These are phyloP conservation scores for Pseudomyrmex concolor DNA, from an alignment of 1,140 invertebrate species.

Conservation along the genomic window DNA sequence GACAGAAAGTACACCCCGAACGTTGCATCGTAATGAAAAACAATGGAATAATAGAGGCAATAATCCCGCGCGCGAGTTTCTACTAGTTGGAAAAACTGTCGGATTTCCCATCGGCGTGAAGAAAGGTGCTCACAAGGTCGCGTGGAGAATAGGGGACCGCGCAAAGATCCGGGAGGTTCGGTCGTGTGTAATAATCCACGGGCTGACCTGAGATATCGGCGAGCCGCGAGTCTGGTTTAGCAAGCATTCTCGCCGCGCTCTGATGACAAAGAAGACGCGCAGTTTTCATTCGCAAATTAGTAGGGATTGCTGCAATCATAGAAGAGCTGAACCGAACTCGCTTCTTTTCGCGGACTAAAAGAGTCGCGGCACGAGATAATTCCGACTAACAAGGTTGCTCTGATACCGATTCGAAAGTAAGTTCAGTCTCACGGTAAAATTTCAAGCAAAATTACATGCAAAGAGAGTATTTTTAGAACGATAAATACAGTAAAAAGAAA, in stretches of 20 bases:
- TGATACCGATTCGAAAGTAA: background rate
- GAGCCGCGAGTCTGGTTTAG: constrained; percentile 65
- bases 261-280: constrained; percentile 40
- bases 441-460: too few species aligned
- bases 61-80: constrained; percentile 25
- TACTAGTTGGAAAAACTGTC: constrained; percentile 15
- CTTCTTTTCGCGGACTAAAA: background rate
- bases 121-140: constrained; percentile 61
- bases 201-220: constrained; percentile 41
- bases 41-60: constrained; percentile 44
- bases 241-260: constrained; percentile 54
- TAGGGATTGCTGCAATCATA: background rate
- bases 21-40: too few species aligned
- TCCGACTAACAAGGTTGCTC: background rate
- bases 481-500: too few species aligned
- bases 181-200: too few species aligned
- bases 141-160: background rate
- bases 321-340: background rate
- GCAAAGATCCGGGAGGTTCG: constrained; percentile 66
- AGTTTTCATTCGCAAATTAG: constrained; percentile 1
- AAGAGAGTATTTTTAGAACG: too few species aligned
- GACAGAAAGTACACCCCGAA: too few species aligned
- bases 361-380: too few species aligned
- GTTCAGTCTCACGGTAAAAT: too few species aligned
- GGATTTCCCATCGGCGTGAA: constrained; percentile 40